Evolutionary conservation across 2,888 invertebrate genomes (phyloP), one percentile per base, ranked within the genome.

Genomic region (Cryptophagus acutangulus): DNA sequence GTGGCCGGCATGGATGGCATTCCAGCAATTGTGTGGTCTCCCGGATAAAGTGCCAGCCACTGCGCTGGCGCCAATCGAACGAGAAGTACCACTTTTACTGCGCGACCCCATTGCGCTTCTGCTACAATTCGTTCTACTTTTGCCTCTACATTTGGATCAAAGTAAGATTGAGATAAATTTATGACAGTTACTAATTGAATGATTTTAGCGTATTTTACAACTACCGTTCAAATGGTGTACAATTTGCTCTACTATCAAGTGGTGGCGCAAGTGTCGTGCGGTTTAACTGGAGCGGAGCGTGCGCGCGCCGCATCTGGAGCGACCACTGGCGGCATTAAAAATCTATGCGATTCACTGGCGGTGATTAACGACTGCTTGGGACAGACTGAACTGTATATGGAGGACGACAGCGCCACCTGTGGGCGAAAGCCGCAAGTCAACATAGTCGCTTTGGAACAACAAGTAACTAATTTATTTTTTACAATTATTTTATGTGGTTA

Each of bases 221-320:
- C 86, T 63, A 81, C 93, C 58, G 87, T 93, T 2, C 85, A 87
- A 66, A 82, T 87, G 49, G 76, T 93, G 50, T 95, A 89, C 74
- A 89, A 93, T 67, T 76, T 94, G 48, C 75, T 86, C 45, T 92
- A 89, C 72, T 85, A 93, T 68, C 93, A 94, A 76, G 83, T 90
- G 33, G 79, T 92, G 48, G 79, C 85, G 38, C 87, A 88, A 69
- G 74, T 91, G 47, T 80, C 83, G 39, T 83, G 84, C 48, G 75
- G 75, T 48, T 72, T 84, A 60, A 77, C 78, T 26, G 78, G 80
- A 31, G 72, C 73, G 28, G 83, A 83, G 54, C 77, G 86, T 39
- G 73, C 73, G 16, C 73, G 74, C 35, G 62, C 58, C 1, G 56
- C 57, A 18, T 52, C 55, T 14, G 55, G 54, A n/a, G 51, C 54